phyloP scores from a whole-genome alignment of 2,113 vertebrate species.

The Kryptolebias marmoratus region DNA sequence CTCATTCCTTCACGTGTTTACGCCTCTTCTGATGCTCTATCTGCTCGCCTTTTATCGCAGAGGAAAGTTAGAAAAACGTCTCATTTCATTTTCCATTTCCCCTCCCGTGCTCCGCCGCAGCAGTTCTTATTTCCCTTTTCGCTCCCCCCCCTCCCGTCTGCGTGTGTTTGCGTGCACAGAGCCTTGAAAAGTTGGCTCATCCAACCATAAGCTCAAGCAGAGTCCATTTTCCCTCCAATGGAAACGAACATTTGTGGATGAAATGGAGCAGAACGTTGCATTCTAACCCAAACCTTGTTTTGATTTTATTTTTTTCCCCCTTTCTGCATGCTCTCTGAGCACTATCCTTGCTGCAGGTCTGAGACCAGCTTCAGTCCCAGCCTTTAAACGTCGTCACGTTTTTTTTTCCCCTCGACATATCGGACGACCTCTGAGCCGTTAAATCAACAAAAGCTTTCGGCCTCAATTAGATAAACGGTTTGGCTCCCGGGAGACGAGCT shows the following conservation, averaged over 20 bases:
- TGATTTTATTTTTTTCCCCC: constrained; percentile 11
- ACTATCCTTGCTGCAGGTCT: too few relatives aligned
- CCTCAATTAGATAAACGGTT: constrained; percentile 49
- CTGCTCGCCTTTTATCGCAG: constrained; percentile 39
- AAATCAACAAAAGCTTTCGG: constrained; percentile 54
- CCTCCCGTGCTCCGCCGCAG: constrained; percentile 20
- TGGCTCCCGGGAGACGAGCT: constrained; percentile 40
- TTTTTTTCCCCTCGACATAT: constrained; percentile 30
- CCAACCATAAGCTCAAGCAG: constrained; percentile 62
- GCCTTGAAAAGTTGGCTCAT: constrained; percentile 62
- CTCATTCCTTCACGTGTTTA: constrained; percentile 17
- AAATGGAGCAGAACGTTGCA: constrained; percentile 72
- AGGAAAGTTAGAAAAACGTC: constrained; percentile 52
- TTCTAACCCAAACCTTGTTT: constrained; percentile 52
- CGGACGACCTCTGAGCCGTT: constrained; percentile 45
- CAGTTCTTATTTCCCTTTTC: constrained; percentile 36
- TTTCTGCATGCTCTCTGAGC: neutral
- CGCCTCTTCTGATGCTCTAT: constrained; percentile 31
- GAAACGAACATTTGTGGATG: constrained; percentile 69
- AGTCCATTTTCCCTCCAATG: constrained; percentile 60
- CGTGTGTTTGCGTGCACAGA: constrained; percentile 8
- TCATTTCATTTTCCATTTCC: constrained; percentile 56
- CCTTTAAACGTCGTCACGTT: constrained; percentile 32
- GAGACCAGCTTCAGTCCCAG: constrained; percentile 4
- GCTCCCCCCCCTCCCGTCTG: constrained; percentile 9